Evolutionary conservation across 2,113 vertebrate genomes (phyloP).

Genomic region (Lepisosteus oculatus): DNA sequence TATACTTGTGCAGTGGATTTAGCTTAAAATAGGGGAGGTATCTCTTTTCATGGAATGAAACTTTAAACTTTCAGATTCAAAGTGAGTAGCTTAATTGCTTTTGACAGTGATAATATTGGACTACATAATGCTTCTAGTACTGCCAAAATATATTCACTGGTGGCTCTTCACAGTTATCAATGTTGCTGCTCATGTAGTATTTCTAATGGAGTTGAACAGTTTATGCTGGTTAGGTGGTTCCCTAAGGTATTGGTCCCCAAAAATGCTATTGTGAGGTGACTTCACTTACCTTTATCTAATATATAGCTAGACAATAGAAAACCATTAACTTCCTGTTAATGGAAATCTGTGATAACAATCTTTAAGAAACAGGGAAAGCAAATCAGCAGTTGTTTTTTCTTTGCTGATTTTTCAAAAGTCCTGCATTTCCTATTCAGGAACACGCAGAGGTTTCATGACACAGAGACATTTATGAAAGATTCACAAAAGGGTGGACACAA

Average conservation of each 20-base stretch:
- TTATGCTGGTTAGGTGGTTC: too few species aligned
- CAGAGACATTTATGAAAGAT: conserved; percentile 25
- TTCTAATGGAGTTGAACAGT: too few species aligned
- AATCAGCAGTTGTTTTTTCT: conserved; percentile 41
- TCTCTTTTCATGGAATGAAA: conserved; percentile 24
- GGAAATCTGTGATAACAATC: conserved; percentile 63
- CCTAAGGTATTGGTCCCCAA: too few species aligned
- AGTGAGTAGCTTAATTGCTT: too few species aligned
- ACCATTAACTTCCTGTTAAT: conserved; percentile 61
- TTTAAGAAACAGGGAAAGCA: conserved; percentile 64
- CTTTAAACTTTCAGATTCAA: neutral
- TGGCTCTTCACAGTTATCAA: too few species aligned
- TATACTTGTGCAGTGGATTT: too few species aligned
- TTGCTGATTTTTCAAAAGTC: conserved; percentile 21
- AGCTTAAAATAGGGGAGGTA: too few species aligned
- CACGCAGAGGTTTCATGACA: conserved; percentile 42
- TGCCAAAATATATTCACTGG: too few species aligned
- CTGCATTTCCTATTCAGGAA: conserved; percentile 47
- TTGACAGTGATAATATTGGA: too few species aligned
- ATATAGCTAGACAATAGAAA: conserved; percentile 49
- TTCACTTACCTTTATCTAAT: conserved; percentile 26
- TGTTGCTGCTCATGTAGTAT: too few species aligned
- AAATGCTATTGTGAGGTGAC: too few species aligned
- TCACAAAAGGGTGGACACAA: conserved; percentile 34
- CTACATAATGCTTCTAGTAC: too few species aligned